Evolutionary conservation across 2,888 invertebrate genomes (phyloP), one percentile per base, ranked within the genome.

Genomic region (Andrena marginata): DNA sequence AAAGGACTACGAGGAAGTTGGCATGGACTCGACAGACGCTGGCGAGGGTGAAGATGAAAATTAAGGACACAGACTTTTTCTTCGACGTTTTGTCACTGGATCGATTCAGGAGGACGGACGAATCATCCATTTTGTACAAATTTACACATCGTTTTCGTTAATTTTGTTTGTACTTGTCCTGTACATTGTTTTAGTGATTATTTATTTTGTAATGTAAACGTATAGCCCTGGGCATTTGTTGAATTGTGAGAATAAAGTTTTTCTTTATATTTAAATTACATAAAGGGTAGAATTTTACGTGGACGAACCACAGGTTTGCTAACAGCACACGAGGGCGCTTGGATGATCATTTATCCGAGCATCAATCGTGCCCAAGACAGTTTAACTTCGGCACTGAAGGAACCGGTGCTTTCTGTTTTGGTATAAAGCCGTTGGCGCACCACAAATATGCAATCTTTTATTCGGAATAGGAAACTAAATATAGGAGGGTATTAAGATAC

Each of bases 1-100:
- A 95, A 97, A 97, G 95, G 97, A 97, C 95, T 97, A 97, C 95
- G 97, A 97, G 95, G 97, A 97, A 94, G 97, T 97, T 92, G 97
- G 97, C 94, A 97, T 97, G 96, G 97, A 97, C 95, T 97, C 97
- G 90, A 97, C 96, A 82, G 97, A 97, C 94, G 97, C 96, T 70
- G 97, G 96, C 89, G 97, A 97, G 93, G 97, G 97, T 87, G 97
- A 96, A 87, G 97, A 97, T 92, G 97, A 97, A 87, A 70, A 69
- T 49, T 84, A 60, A 77, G 16, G 29, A 20, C 31, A 8, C 13
- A n/a, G 7, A 16, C 13, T 13, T 29, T 63, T 48, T 20, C 29
- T 16, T 16, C 2, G 8, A 3, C n/a, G 6, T 60, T 33, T 29
- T 8, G 33, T 54, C 60, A 13, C 8, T 23, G 49, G 23, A 26